These are phyloP conservation scores for Eira barbara DNA, from an alignment of 2,113 vertebrate genomes.

Conservation along the genomic window DNA sequence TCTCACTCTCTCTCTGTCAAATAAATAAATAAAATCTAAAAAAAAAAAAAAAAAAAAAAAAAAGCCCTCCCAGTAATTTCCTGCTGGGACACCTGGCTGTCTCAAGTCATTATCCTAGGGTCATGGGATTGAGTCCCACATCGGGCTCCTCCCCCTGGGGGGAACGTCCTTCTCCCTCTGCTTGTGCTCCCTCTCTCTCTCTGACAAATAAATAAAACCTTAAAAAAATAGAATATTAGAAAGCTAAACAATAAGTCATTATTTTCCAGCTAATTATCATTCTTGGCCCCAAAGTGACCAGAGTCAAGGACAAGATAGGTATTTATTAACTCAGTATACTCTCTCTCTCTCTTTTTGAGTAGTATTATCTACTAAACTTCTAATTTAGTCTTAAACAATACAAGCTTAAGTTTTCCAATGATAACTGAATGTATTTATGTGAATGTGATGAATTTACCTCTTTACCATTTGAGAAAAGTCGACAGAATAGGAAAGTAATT, in stretches of 20 bases:
- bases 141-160: no score
- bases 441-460: background rate
- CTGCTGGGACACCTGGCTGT: no score
- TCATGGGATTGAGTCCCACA: no score
- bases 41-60: no score
- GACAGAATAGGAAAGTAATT: background rate
- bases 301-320: background rate
- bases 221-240: background rate
- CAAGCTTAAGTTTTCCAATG: background rate
- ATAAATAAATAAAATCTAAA: no score
- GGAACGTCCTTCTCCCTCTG: no score
- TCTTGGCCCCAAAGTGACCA: background rate
- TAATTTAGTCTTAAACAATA: background rate
- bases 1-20: no score
- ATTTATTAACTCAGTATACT: background rate
- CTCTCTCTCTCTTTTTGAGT: background rate
- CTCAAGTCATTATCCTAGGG: no score
- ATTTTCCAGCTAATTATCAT: background rate
- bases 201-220: no score
- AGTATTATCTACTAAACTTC: background rate
- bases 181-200: background rate
- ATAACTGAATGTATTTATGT: background rate
- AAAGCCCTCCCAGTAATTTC: no score
- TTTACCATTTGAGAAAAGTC: background rate
- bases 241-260: background rate